Conservation (phyloP, 1,140 invertebrate genomes). For the Panagrolaimus sp. region DNA sequence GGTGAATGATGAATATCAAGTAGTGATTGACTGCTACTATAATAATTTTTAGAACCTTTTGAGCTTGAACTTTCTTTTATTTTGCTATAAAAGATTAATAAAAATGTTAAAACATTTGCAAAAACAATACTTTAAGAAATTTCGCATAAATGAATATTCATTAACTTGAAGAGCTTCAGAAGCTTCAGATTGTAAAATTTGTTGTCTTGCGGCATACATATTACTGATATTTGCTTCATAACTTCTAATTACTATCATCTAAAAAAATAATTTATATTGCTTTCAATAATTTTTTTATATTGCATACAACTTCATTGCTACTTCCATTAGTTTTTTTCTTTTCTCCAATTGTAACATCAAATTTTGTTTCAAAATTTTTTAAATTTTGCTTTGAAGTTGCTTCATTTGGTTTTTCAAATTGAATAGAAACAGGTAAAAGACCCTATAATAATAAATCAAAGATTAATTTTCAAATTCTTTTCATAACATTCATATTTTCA, state of each 20-base stretch:
- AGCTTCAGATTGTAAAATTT: conserved; percentile 8
- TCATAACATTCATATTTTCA: no score
- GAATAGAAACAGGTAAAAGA: conserved; percentile 36
- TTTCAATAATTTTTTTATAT: not conserved
- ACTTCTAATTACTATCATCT: conserved; percentile 27
- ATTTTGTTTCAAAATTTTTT: not conserved
- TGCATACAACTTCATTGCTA: conserved; percentile 4
- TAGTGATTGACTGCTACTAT: not conserved
- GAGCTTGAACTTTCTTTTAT: not conserved
- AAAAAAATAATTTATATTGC: conserved; percentile 5
- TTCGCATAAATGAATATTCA: conserved; percentile 29
- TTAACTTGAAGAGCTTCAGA: conserved; percentile 27
- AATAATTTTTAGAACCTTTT: not conserved
- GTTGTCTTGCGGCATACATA: conserved; percentile 22
- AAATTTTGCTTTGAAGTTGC: conserved; percentile 12
- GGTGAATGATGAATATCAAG: conserved; percentile 11
- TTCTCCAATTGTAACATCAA: conserved; percentile 12
- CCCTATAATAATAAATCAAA: conserved; percentile 28
- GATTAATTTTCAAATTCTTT: not conserved
- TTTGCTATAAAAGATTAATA: not conserved
- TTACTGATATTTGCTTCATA: conserved; percentile 26
- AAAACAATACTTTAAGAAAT: conserved; percentile 22
- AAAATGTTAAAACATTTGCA: not conserved
- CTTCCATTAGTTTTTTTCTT: conserved; percentile 15
- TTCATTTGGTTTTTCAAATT: conserved; percentile 29